A percentile compares a stretch with the other conserved stretches of the same genome.
phyloP scores from a whole-genome alignment of 2,888 invertebrate species.

The Heliconius ismenius region DNA sequence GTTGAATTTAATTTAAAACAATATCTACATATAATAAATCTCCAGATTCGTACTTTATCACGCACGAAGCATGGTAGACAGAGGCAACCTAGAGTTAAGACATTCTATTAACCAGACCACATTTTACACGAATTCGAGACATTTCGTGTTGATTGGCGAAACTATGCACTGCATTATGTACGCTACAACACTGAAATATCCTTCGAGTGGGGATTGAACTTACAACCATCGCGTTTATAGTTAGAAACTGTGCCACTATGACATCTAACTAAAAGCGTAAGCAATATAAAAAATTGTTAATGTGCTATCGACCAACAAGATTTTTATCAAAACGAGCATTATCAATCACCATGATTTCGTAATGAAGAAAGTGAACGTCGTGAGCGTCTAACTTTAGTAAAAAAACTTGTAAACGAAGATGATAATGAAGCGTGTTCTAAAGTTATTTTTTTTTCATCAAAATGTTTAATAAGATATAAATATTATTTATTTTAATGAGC shows the following conservation, averaged over 20 bases:
- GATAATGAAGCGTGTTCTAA: conserved; percentile 26
- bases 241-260: neutral
- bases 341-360: conserved; percentile 52
- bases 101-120: too few relatives aligned
- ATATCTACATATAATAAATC: neutral
- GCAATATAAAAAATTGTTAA: conserved; percentile 15
- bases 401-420: conserved; percentile 20
- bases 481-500: neutral
- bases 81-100: too few relatives aligned
- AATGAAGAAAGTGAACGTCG: conserved; percentile 56
- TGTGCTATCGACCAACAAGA: conserved; percentile 42
- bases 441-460: conserved; percentile 16
- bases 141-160: too few relatives aligned
- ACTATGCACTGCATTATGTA: too few relatives aligned
- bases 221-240: neutral
- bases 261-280: neutral
- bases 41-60: neutral
- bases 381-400: conserved; percentile 35
- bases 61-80: neutral
- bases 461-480: neutral
- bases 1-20: neutral
- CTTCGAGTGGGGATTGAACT: neutral
- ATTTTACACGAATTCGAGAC: too few relatives aligned
- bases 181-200: too few relatives aligned
- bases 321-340: conserved; percentile 54